Evolutionary conservation across 2,797 vertebrate genomes (phyloP).

Genomic region (Micrastur ruficollis): DNA sequence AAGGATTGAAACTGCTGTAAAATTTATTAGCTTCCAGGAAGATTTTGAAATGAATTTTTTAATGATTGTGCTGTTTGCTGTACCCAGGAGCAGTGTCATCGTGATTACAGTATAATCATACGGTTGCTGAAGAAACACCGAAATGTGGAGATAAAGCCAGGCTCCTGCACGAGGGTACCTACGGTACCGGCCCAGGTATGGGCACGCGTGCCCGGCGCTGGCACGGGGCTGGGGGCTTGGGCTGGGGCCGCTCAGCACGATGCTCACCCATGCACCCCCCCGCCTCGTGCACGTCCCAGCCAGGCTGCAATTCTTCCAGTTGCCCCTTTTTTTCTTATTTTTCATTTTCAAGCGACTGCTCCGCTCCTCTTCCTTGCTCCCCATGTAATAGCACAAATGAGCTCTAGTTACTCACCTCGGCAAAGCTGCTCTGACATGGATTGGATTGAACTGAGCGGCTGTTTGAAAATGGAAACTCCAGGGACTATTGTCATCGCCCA

Average conservation of each 20-base stretch:
- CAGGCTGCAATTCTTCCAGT: not conserved
- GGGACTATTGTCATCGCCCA: constrained; percentile 73
- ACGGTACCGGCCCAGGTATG: rapidly evolving
- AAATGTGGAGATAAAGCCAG: constrained; percentile 10
- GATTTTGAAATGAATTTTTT: constrained; percentile 87
- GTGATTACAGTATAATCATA: constrained; percentile 65
- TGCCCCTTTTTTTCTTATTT: not conserved
- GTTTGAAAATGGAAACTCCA: constrained; percentile 73
- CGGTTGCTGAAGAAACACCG: constrained; percentile 21
- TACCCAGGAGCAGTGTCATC: constrained; percentile 74
- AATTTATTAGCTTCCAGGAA: constrained; percentile 88
- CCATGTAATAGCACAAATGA: constrained; percentile 54
- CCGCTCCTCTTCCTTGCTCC: constrained; percentile 41
- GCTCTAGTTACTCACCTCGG: constrained; percentile 50
- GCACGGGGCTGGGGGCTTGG: not conserved
- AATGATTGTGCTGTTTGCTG: constrained; percentile 83
- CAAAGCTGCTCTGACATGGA: constrained; percentile 66
- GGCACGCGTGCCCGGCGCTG: rapidly evolving
- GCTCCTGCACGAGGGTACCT: not conserved
- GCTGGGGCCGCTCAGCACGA: not conserved
- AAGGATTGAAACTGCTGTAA: constrained; percentile 88
- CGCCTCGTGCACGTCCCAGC: rapidly evolving
- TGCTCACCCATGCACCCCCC: rapidly evolving
- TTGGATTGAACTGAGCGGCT: constrained; percentile 65
- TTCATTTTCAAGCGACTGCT: constrained; percentile 7